Conservation (phyloP, 2,797 vertebrate genomes). For the Aotus griseimembra region DNA sequence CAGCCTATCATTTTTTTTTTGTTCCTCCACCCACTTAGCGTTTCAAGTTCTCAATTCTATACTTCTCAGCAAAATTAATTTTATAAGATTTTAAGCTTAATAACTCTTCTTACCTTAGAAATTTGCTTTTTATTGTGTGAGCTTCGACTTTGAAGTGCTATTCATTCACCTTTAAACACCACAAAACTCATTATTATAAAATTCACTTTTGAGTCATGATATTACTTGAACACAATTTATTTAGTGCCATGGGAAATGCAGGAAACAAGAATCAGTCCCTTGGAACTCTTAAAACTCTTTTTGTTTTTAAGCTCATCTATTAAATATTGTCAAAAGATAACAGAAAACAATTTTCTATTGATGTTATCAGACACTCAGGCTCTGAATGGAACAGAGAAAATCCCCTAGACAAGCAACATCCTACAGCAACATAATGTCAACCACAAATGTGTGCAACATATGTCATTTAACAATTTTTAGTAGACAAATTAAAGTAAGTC, state of each 20-base stretch:
- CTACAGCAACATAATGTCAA: neutral
- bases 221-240: constrained; percentile 42
- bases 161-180: constrained; percentile 15
- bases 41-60: neutral
- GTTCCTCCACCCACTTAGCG: neutral
- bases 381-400: neutral
- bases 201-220: neutral
- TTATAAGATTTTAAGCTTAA: neutral
- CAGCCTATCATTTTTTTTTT: neutral
- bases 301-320: constrained; percentile 1
- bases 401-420: neutral
- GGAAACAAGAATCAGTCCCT: neutral
- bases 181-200: constrained; percentile 5
- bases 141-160: constrained; percentile 32
- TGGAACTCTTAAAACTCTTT: neutral
- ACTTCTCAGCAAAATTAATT: constrained; percentile 16
- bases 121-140: neutral
- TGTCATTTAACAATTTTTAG: neutral
- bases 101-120: constrained; percentile 10
- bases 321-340: constrained; percentile 26
- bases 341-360: neutral
- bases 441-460: no score
- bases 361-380: neutral
- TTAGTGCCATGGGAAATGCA: neutral
- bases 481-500: neutral